Evolutionary conservation across 2,113 vertebrate genomes (phyloP), one percentile per base, ranked within the genome.

Genomic region (Apaloderma vittatum): DNA sequence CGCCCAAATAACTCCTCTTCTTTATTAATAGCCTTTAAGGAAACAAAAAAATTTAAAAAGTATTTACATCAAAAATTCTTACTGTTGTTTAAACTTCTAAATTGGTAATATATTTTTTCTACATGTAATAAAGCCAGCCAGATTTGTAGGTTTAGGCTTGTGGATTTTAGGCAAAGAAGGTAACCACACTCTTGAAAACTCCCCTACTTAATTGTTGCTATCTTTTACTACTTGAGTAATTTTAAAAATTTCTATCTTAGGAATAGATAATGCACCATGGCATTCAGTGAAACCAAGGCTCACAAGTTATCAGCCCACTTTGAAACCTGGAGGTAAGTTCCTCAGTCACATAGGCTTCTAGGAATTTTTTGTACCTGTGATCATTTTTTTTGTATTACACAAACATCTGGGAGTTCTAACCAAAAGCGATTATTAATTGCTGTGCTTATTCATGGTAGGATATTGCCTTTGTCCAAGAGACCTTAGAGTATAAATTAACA

Each of bases 1-100:
- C 46, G 97, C 51, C 98, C 98, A 74, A 99, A 93, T 46, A 99
- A 97, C 43, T 98, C 96, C 88, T 99, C 98, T 93, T 99, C 99
- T 86, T 97, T 99, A 96, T 99, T 99, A 96, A 99, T 99, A 59
- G 94, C 82, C 99, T 99, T 95, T 61, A 61, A 30, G 15, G 3
- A 6, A 15, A 68, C 12, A 51, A 68, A 73, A 22, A 8, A 10
- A 13, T 10, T 32, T 32, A 71, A 13, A 55, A 67, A 68, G 16
- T 54, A 72, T 66, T 85, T 48, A 46, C 54, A 75, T 34, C 11
- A 82, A 66, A 54, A 89, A 57, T 9, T 34, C 23, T 27, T 70
- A 32, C 23, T 82, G 21, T 17, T 93, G 10, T 46, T 76, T 55
- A 26, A 78, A 72, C 30, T 82, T 93, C 66, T 67, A 13, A 79